Percentiles rank a stretch among this genome's conserved stretches.
phyloP scores from a whole-genome alignment of 2,113 vertebrate genomes.

The Pteruthius melanotis region DNA sequence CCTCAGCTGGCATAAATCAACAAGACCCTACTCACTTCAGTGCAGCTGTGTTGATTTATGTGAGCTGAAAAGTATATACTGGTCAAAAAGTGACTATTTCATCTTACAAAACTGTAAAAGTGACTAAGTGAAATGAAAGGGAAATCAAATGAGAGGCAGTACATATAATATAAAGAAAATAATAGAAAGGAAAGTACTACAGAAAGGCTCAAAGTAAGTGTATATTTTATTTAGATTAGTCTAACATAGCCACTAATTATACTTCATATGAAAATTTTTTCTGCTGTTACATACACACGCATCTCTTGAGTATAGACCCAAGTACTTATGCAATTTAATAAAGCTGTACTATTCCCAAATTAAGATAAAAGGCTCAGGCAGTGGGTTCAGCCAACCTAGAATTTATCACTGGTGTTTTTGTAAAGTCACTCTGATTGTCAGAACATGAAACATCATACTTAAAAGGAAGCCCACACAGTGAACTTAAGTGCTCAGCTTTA shows the following conservation, averaged over 20 bases:
- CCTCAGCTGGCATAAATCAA: conserved; percentile 36
- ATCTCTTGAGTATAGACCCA: not conserved
- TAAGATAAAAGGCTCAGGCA: conserved; percentile 4
- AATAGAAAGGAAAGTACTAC: not conserved
- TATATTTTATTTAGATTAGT: not conserved
- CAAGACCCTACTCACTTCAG: not conserved
- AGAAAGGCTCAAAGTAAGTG: not conserved
- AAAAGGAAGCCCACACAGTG: not conserved
- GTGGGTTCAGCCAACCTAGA: not conserved
- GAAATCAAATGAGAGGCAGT: not conserved
- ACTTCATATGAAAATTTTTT: not conserved
- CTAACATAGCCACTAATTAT: not conserved
- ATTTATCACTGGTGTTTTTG: not conserved
- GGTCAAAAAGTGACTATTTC: conserved; percentile 1
- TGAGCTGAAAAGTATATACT: not conserved
- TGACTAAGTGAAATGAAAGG: not conserved
- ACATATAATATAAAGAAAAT: not conserved
- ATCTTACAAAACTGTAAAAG: not conserved
- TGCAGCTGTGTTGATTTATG: conserved; percentile 24
- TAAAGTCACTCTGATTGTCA: conserved; percentile 1
- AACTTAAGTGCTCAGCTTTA: not conserved
- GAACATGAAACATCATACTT: conserved; percentile 20
- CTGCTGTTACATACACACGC: not conserved
- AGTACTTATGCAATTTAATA: not conserved
- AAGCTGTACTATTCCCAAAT: not conserved